Percentiles rank a stretch among this genome's conserved stretches.
These are phyloP conservation scores for Triops longicaudatus DNA, from an alignment of 1,140 invertebrate genomes.

Conservation along the genomic window DNA sequence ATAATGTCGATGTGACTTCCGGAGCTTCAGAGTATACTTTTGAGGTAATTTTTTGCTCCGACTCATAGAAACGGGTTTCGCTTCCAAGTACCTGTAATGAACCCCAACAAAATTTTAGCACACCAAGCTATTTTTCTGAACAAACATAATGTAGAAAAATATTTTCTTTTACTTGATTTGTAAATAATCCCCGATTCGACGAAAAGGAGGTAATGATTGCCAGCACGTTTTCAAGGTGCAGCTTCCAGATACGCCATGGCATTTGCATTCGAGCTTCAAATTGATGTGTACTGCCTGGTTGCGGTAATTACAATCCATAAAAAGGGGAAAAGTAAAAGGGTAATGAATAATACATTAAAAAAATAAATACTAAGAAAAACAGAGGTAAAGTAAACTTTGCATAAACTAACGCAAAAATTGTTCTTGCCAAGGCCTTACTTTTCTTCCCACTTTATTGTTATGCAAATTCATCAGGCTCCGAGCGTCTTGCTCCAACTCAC, in stretches of 20 bases:
- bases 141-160: neutral
- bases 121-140: too few relatives aligned
- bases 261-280: slow-evolving; percentile 81
- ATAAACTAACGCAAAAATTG: slow-evolving; percentile 4
- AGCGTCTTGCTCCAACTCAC: slow-evolving; percentile 71
- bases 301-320: slow-evolving; percentile 24
- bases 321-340: slow-evolving; percentile 22
- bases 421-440: slow-evolving; percentile 49
- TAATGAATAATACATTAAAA: too few relatives aligned
- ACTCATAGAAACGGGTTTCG: slow-evolving; percentile 13
- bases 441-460: slow-evolving; percentile 88
- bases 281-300: slow-evolving; percentile 73
- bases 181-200: slow-evolving; percentile 68
- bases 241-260: slow-evolving; percentile 91
- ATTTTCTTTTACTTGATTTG: slow-evolving; percentile 45
- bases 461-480: slow-evolving; percentile 92
- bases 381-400: slow-evolving; percentile 16
- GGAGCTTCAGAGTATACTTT: slow-evolving; percentile 3
- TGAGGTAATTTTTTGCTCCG: slow-evolving; percentile 18
- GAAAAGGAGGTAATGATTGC: slow-evolving; percentile 75
- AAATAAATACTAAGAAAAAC: too few relatives aligned
- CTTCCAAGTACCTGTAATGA: slow-evolving; percentile 12
- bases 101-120: neutral
- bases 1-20: slow-evolving; percentile 35
- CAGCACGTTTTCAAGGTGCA: slow-evolving; percentile 93